phyloP scores from a whole-genome alignment of 2,888 invertebrate species.

The Listrodromus nycthemerus region DNA sequence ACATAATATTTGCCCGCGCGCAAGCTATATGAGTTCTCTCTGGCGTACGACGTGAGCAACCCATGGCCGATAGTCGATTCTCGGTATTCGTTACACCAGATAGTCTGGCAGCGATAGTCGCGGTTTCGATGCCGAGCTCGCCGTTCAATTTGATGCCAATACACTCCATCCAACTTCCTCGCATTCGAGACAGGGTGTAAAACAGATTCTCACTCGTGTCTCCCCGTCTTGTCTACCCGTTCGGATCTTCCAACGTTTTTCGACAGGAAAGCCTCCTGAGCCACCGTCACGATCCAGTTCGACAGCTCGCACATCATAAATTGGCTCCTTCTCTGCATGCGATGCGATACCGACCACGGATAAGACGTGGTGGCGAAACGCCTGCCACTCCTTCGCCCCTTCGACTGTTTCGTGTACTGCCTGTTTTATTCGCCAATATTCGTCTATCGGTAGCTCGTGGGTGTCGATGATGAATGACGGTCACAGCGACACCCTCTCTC shows the following conservation, averaged over 20 bases:
- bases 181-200: conserved; percentile 45
- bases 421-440: conserved; percentile 10
- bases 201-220: conserved; percentile 64
- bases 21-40: conserved; percentile 1
- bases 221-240: conserved; percentile 42
- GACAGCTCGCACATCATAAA: conserved; percentile 48
- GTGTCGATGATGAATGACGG: conserved; percentile 20
- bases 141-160: background rate
- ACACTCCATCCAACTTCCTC: background rate
- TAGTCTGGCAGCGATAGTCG: conserved; percentile 54
- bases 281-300: conserved; percentile 46
- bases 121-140: conserved; percentile 31
- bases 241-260: conserved; percentile 28
- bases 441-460: conserved; percentile 21
- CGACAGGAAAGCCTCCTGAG: background rate
- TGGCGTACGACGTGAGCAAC: conserved; percentile 22
- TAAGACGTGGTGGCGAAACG: background rate
- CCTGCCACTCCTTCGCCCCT: conserved; percentile 1
- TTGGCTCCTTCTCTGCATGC: conserved; percentile 31
- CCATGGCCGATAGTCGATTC: conserved; percentile 41
- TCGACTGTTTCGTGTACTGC: background rate
- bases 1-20: conserved; percentile 30
- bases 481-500: background rate
- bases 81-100: conserved; percentile 64
- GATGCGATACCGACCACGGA: conserved; percentile 1